Evolutionary conservation across 2,888 invertebrate genomes (phyloP), one percentile per base, ranked within the genome.

Genomic region (Suillia variegata): DNA sequence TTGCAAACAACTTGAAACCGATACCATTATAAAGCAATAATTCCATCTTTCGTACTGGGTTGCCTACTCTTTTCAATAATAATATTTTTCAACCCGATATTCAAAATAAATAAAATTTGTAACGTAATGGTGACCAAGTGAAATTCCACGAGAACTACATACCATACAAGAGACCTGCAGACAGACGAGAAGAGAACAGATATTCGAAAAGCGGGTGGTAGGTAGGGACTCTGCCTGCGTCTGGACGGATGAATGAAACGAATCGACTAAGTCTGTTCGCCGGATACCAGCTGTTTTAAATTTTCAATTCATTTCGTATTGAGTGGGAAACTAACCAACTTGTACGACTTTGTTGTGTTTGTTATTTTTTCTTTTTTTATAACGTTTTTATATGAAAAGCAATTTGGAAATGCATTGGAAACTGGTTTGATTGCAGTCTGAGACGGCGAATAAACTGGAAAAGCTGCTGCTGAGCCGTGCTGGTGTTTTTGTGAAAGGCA

Each of bases 121-220:
- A 70, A 61, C 59, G 76, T 77, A 77, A 77, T 71, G 76, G 74
- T 77, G 76, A 77, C 76, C 76, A 74, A 56, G 76, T 75, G 70
- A 66, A 76, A 74, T 70, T 69, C 62, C 18, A 34, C 24, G n/a
- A 53, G 22, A 18, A n/a, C 10, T 13, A n/a, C 6, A n/a, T 17
- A 70, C 71, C 69, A 68, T 42, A 22, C 54, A 54, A 24, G 21
- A 15, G 42, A 42, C 56, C 50, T 49, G 24, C 38, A 49, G 17
- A 34, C 53, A 42, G n/a, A n/a, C n/a, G n/a, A n/a, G n/a, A n/a
- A n/a, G n/a, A n/a, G n/a, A n/a, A n/a, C n/a, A n/a, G n/a, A 42
- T 22, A 54, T 12, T n/a, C 17, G 13, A 22, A 54, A 42, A 20
- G n/a, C 52, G 34, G 18, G 18, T n/a, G n/a, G n/a, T n/a, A n/a